Percentiles rank a stretch among this genome's conserved stretches.
Conservation (phyloP, 1,140 invertebrate genomes). For the Mizuhopecten yessoensis region DNA sequence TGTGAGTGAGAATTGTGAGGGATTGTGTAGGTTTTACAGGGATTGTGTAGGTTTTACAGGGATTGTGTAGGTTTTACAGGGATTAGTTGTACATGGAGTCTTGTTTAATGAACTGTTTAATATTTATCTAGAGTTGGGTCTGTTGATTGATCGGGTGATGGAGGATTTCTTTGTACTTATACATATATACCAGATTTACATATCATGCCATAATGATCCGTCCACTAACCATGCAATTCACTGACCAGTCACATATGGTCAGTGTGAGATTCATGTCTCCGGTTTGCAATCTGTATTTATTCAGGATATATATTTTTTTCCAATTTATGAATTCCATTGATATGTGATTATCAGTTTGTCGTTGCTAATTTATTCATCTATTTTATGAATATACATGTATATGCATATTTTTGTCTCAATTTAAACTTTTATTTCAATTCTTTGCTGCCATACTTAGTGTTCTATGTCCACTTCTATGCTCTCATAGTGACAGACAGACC, state of each 20-base stretch:
- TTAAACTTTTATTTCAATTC: slow-evolving; percentile 9
- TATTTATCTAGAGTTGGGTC: neutral
- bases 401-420: neutral
- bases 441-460: slow-evolving; percentile 8
- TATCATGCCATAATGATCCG: slow-evolving; percentile 38
- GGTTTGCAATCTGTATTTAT: neutral
- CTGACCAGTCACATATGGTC: neutral
- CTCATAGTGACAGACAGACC: no score
- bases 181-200: neutral
- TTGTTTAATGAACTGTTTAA: no score
- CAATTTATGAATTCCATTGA: neutral
- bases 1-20: neutral
- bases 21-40: neutral
- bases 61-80: neutral
- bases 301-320: neutral
- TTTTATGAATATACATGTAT: neutral
- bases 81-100: no score
- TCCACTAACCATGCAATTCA: neutral
- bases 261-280: neutral
- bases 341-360: neutral
- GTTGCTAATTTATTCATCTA: neutral
- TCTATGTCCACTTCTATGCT: neutral
- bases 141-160: neutral
- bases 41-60: no score
- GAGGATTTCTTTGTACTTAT: neutral